Evolutionary conservation across 2,113 vertebrate genomes (phyloP).

Genomic region (Cardinalis cardinalis): DNA sequence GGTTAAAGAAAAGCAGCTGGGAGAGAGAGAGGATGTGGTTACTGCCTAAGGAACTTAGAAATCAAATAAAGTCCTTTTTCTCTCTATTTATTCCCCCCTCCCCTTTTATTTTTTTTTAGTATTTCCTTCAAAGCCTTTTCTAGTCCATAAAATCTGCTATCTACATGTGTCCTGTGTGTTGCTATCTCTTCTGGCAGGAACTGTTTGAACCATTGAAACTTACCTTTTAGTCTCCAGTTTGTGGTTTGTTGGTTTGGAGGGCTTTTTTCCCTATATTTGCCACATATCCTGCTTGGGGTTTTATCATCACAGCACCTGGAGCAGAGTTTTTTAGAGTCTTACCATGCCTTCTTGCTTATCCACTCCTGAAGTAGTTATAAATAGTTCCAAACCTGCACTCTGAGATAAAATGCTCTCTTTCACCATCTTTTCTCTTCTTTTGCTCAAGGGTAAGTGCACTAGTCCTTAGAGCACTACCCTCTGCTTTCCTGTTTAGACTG

Average conservation of each 20-base stretch:
- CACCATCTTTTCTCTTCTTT: background rate
- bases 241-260: background rate
- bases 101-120: rapidly evolving
- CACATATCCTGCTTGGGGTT: background rate
- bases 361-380: background rate
- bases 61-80: background rate
- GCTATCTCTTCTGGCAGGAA: background rate
- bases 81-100: rapidly evolving
- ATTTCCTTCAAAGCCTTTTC: constrained; percentile 30
- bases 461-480: background rate
- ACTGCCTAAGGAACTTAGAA: background rate
- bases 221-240: background rate
- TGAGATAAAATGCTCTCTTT: background rate
- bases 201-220: background rate
- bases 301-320: background rate
- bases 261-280: background rate
- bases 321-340: background rate
- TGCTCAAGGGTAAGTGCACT: background rate
- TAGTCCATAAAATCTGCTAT: background rate
- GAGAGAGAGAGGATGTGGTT: constrained; percentile 59
- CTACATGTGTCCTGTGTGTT: background rate
- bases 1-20: constrained; percentile 38
- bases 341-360: background rate
- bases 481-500: background rate
- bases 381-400: background rate